Percentiles rank a stretch among this genome's conserved stretches.
Conservation (phyloP, 1,140 invertebrate species). For the Drosophila athabasca region DNA sequence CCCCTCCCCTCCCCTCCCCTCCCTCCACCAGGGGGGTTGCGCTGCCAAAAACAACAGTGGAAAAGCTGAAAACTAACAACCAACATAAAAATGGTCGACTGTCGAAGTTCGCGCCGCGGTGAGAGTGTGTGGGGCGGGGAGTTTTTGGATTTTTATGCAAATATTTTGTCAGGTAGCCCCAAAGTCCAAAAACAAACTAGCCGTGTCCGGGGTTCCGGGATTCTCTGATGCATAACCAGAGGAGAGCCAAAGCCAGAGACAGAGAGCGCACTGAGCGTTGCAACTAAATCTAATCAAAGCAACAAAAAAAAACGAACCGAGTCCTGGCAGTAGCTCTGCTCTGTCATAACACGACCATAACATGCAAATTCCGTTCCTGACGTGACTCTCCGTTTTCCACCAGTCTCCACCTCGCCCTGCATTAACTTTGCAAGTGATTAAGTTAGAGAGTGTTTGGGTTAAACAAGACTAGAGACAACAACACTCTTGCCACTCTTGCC, state of each 20-base stretch:
- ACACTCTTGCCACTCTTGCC: no score
- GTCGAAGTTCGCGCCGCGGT: slow-evolving; percentile 12
- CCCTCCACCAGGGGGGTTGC: no score
- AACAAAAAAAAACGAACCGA: slow-evolving; percentile 36
- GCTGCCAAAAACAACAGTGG: slow-evolving; percentile 13
- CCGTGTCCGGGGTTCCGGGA: slow-evolving; percentile 13
- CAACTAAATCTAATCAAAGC: slow-evolving; percentile 76
- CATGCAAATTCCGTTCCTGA: slow-evolving; percentile 64
- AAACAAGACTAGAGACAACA: slow-evolving; percentile 26
- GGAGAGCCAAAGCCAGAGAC: slow-evolving; percentile 3
- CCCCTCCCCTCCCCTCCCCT: background rate
- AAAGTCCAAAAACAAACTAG: slow-evolving; percentile 59
- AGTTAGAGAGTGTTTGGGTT: slow-evolving; percentile 53
- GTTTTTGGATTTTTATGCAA: slow-evolving; percentile 70
- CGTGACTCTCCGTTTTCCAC: slow-evolving; percentile 18
- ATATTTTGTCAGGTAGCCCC: slow-evolving; percentile 70
- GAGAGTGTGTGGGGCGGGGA: background rate
- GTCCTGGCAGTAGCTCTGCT: slow-evolving; percentile 33
- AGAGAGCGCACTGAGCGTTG: slow-evolving; percentile 27
- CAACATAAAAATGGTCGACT: slow-evolving; percentile 24
- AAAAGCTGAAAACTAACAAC: slow-evolving; percentile 26
- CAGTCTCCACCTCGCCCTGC: background rate
- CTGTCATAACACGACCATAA: slow-evolving; percentile 37
- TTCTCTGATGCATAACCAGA: slow-evolving; percentile 7
- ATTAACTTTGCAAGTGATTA: slow-evolving; percentile 54